Evolutionary conservation across 2,797 vertebrate species (phyloP).

Genomic region (Eulemur rubriventer): DNA sequence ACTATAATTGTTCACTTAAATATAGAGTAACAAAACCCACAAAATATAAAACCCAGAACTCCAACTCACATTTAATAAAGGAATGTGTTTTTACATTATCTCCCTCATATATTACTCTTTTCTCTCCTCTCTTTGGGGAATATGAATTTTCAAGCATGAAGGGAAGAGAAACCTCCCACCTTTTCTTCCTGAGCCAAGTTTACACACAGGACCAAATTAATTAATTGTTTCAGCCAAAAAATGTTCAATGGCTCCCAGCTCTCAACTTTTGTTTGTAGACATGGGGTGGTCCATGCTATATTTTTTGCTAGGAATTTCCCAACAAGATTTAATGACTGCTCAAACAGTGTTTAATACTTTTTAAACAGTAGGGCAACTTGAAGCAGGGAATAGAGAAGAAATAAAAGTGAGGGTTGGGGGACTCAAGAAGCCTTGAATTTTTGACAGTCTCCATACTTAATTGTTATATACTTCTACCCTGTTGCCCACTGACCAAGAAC

Average conservation of each 20-base stretch:
- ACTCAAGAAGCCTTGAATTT: neutral
- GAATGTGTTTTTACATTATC: neutral
- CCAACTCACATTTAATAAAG: neutral
- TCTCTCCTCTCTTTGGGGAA: neutral
- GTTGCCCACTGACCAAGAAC: neutral
- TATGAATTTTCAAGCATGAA: neutral
- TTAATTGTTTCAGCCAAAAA: neutral
- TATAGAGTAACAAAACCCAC: neutral
- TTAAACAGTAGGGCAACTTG: neutral
- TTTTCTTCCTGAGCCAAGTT: neutral
- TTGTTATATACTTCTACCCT: neutral
- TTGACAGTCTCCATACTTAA: neutral
- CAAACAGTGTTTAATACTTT: slow-evolving; percentile 20
- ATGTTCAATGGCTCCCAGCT: neutral
- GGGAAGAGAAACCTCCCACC: neutral
- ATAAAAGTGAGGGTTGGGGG: accelerated
- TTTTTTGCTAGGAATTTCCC: neutral
- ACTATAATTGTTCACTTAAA: slow-evolving; percentile 1
- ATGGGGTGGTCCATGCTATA: neutral
- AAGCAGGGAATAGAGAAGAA: neutral
- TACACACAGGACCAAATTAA: neutral
- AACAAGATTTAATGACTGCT: slow-evolving; percentile 3
- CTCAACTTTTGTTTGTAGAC: neutral
- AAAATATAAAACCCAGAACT: neutral
- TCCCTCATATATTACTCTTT: neutral